Percentiles rank a stretch among this genome's conserved stretches.
Conservation (phyloP, 2,797 vertebrate species). For the Podargus strigoides region DNA sequence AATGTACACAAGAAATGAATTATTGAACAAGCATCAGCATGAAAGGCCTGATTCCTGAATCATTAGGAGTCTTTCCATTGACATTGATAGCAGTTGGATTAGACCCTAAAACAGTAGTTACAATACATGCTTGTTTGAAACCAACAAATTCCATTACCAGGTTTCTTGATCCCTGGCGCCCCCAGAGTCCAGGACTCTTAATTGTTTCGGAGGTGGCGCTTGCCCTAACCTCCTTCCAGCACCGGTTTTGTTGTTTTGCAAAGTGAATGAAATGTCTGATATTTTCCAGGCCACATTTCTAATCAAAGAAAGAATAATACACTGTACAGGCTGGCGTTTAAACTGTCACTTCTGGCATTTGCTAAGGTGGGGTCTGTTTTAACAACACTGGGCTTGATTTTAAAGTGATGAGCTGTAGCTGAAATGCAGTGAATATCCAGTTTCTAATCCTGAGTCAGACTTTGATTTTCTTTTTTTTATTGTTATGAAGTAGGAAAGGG, state of each 20-base stretch:
- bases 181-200: background rate
- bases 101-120: conserved; percentile 17
- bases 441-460: background rate
- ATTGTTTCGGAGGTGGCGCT: background rate
- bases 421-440: background rate
- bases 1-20: background rate
- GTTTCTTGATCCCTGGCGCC: conserved; percentile 15
- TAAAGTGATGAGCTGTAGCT: conserved; percentile 18
- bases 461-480: background rate
- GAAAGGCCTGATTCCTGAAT: background rate
- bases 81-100: conserved; percentile 29
- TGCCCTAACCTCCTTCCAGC: background rate
- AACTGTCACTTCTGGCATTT: conserved; percentile 9
- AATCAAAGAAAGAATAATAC: background rate
- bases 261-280: background rate
- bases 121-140: conserved; percentile 29
- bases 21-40: background rate
- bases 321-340: background rate
- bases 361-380: background rate
- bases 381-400: background rate
- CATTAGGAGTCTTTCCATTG: background rate
- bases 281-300: conserved; percentile 31
- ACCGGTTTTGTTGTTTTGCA: background rate
- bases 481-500: background rate
- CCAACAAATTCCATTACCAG: conserved; percentile 16